phyloP scores from a whole-genome alignment of 2,888 invertebrate genomes.

The Platycnemis pennipes region DNA sequence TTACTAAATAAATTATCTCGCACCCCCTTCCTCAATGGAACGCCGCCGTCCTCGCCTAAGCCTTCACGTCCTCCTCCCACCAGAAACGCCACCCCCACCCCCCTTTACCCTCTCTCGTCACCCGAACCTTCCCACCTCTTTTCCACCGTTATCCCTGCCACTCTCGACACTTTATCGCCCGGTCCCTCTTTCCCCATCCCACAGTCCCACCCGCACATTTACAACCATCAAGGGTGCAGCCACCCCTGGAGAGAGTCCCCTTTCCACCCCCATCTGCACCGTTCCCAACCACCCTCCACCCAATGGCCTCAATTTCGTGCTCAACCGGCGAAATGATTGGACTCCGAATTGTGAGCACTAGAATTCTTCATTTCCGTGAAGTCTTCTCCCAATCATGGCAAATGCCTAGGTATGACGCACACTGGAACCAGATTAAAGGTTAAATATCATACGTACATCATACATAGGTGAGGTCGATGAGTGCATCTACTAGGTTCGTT shows the following conservation, averaged over 20 bases:
- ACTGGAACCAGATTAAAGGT: no score
- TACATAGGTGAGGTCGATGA: no score
- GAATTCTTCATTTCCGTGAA: not conserved
- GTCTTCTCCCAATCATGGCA: not conserved
- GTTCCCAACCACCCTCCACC: not conserved
- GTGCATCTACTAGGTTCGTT: no score
- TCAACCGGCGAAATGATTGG: not conserved
- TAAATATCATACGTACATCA: no score
- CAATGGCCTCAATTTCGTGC: not conserved
- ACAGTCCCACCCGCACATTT: not conserved
- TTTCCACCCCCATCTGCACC: not conserved
- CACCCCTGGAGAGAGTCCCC: not conserved
- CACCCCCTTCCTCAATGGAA: not conserved
- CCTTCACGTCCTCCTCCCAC: not conserved
- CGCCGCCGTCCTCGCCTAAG: not conserved
- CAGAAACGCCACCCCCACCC: not conserved
- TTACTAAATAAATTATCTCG: slow-evolving; percentile 65
- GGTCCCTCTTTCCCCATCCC: not conserved
- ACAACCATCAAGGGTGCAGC: not conserved
- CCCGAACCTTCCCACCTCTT: not conserved
- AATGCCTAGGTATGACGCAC: not conserved
- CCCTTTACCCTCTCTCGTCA: not conserved
- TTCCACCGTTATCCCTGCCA: slow-evolving; percentile 25
- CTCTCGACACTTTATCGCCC: slow-evolving; percentile 32
- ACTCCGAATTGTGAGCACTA: not conserved